Percentiles rank a stretch among this genome's conserved stretches.
These are phyloP conservation scores for Paramormyrops hopkinsi DNA, from an alignment of 2,797 vertebrate species.

Conservation along the genomic window DNA sequence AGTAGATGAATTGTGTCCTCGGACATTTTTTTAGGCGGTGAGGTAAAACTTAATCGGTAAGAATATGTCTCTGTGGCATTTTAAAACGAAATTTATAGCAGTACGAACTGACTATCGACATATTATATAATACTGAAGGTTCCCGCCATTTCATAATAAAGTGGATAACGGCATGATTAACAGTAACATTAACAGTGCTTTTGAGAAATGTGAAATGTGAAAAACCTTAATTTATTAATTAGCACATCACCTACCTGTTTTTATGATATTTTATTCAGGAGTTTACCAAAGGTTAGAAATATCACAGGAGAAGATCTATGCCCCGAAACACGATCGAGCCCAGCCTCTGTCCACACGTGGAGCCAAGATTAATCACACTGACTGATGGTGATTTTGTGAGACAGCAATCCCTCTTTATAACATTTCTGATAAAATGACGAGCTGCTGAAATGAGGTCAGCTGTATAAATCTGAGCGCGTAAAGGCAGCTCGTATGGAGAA, in stretches of 20 bases:
- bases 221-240: not conserved
- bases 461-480: slow-evolving; percentile 9
- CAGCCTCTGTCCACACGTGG: not conserved
- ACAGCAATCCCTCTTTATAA: slow-evolving; percentile 27
- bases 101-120: not conserved
- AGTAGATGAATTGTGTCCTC: slow-evolving; percentile 4
- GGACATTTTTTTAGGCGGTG: not conserved
- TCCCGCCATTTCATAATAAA: not conserved
- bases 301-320: not conserved
- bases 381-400: slow-evolving; percentile 23
- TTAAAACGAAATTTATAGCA: not conserved
- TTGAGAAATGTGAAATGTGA: not conserved
- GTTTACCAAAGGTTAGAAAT: slow-evolving; percentile 6
- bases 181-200: not conserved
- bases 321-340: not conserved
- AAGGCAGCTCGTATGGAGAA: not conserved
- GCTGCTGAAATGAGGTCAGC: slow-evolving; percentile 21
- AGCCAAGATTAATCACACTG: slow-evolving; percentile 18
- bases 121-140: not conserved
- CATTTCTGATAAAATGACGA: slow-evolving; percentile 27
- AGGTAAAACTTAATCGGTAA: not conserved
- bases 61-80: slow-evolving; percentile 3
- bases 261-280: not conserved
- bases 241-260: not conserved
- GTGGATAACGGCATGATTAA: not conserved